Evolutionary conservation across 1,140 invertebrate genomes (phyloP).

Genomic region (Tachypleus tridentatus): DNA sequence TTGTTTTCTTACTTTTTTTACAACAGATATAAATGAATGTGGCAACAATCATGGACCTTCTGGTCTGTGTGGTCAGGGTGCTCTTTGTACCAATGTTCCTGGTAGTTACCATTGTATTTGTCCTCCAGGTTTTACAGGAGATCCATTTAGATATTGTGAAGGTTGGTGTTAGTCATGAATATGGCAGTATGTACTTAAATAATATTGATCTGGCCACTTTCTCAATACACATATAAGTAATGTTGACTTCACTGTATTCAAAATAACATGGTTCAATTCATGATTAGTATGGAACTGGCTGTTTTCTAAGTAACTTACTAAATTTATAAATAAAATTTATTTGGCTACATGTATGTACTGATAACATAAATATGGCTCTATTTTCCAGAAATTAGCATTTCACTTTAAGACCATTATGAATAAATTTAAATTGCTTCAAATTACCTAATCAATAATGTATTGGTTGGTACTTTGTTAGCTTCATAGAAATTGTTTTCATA

Average conservation of each 20-base stretch:
- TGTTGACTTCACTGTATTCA: neutral
- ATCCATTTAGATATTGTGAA: slow-evolving; percentile 41
- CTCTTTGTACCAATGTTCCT: slow-evolving; percentile 55
- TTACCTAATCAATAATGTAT: too few species aligned
- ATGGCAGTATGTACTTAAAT: too few species aligned
- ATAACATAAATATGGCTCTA: too few species aligned
- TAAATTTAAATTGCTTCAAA: too few species aligned
- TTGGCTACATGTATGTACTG: too few species aligned
- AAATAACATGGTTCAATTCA: neutral
- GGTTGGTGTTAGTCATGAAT: slow-evolving; percentile 2
- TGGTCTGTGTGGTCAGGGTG: slow-evolving; percentile 57
- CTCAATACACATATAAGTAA: neutral
- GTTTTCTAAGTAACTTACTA: neutral
- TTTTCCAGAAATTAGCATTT: too few species aligned
- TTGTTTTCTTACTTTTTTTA: slow-evolving; percentile 13
- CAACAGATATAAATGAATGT: slow-evolving; percentile 36
- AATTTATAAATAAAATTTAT: neutral
- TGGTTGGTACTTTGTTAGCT: too few species aligned
- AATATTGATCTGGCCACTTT: too few species aligned
- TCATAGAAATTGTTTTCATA: neutral
- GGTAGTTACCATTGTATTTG: slow-evolving; percentile 61
- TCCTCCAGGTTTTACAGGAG: slow-evolving; percentile 59
- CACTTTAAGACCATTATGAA: too few species aligned
- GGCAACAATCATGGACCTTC: slow-evolving; percentile 25
- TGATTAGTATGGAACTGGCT: neutral